phyloP scores from a whole-genome alignment of 2,113 vertebrate genomes.

The Solea senegalensis region DNA sequence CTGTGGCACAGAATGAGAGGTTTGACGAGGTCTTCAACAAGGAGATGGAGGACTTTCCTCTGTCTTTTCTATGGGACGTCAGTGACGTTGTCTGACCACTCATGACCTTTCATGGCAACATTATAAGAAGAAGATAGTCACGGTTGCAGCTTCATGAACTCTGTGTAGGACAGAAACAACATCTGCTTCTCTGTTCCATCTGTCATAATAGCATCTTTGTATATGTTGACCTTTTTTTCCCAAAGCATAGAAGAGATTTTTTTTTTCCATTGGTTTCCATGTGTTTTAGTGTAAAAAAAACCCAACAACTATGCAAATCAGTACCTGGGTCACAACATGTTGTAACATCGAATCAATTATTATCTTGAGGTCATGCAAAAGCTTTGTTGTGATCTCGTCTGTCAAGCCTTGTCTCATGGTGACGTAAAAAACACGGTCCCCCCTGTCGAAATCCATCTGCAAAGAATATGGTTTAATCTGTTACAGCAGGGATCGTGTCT shows the following conservation, averaged over 20 bases:
- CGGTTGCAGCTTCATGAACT: background rate
- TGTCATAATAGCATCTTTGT: no score
- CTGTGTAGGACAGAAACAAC: background rate
- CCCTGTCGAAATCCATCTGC: no score
- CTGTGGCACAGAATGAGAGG: slow-evolving; percentile 63
- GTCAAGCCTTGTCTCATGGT: no score
- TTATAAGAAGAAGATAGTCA: background rate
- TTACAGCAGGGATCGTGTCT: background rate
- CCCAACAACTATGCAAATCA: slow-evolving; percentile 4
- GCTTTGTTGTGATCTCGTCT: background rate
- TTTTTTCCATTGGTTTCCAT: no score
- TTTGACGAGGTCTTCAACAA: slow-evolving; percentile 65
- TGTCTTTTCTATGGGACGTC: slow-evolving; percentile 69
- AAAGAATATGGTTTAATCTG: no score
- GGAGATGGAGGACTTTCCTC: slow-evolving; percentile 62
- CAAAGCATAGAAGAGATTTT: no score
- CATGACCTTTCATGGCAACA: background rate
- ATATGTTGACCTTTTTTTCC: no score
- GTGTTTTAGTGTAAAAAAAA: no score
- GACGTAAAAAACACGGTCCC: no score
- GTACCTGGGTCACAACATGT: background rate
- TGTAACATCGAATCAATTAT: background rate
- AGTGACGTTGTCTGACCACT: slow-evolving; percentile 18
- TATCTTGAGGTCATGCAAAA: background rate
- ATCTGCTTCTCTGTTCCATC: background rate